Percentiles rank a stretch among this genome's conserved stretches.
These are phyloP conservation scores for Taurulus bubalis DNA, from an alignment of 2,113 vertebrate species.

Conservation along the genomic window DNA sequence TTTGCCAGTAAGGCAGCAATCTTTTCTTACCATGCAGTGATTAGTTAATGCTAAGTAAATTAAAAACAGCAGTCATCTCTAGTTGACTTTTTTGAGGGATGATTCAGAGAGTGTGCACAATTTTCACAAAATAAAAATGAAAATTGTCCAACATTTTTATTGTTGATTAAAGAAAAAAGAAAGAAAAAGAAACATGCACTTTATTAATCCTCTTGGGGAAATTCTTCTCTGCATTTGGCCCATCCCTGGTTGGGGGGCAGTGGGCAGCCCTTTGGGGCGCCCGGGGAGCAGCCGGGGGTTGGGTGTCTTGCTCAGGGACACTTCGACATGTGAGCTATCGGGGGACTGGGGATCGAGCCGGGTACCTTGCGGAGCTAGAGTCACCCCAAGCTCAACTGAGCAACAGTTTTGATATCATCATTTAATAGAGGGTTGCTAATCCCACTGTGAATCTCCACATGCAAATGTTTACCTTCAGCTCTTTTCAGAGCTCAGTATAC, in stretches of 20 bases:
- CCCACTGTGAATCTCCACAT: neutral
- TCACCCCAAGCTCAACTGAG: too few species aligned
- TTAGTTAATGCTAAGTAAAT: slow-evolving; percentile 45
- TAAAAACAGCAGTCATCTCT: slow-evolving; percentile 46
- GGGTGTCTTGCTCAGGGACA: too few species aligned
- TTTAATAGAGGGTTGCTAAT: neutral
- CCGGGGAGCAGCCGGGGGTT: too few species aligned
- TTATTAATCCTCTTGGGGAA: too few species aligned
- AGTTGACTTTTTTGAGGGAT: slow-evolving; percentile 36
- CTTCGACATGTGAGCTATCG: too few species aligned
- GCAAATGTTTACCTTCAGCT: neutral
- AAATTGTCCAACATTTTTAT: neutral
- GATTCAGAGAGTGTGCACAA: slow-evolving; percentile 14
- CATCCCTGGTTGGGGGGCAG: too few species aligned
- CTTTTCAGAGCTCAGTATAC: neutral
- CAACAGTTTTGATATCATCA: neutral
- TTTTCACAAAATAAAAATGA: slow-evolving; percentile 9
- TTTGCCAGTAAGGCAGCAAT: slow-evolving; percentile 35
- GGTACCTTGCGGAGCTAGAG: too few species aligned
- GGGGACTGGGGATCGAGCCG: too few species aligned
- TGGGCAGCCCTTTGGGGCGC: too few species aligned
- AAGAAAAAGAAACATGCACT: too few species aligned
- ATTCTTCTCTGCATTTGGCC: too few species aligned
- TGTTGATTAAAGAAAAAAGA: slow-evolving; percentile 29
- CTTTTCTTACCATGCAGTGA: slow-evolving; percentile 33